Base-by-base conservation (phyloP, 2,113 vertebrate species). In the Ancistrus triradiatus region DNA sequence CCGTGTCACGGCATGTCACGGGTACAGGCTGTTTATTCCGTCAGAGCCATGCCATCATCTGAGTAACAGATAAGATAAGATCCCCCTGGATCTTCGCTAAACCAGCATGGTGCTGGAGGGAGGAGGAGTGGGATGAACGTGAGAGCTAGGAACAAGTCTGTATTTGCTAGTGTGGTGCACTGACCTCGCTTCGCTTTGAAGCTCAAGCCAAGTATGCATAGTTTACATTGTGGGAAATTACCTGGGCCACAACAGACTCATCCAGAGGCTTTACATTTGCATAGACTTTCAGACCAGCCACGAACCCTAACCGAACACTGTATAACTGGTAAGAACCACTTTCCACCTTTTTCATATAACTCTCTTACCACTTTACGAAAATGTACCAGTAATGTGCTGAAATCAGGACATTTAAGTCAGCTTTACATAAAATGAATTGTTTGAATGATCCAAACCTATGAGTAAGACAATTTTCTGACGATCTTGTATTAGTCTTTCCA, bases 191-290 rank as follows among this genome's bases (percentile, higher is more conserved):
- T 56, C 55, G 71, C 81, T 87, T 87, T 89, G 84, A 88, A 85
- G 81, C 55, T 35, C 0, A 6, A 52, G 79, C 84, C 81, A 89
- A 76, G 73, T 79, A 84, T 85, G 81, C 79, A 80, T 72, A 75
- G 75, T 78, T 82, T 78, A 75, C 79, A 77, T 70, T 72, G 68
- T 75, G 80, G 80, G 81, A 84, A 86, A 83, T 80, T 76, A 85
- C 83, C 82, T 80, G 68, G 69, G 72, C 70, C 65, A 69, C 63
- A 55, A 72, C 55, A 53, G 61, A 66, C 64, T 51, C 61, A 77
- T 77, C 64, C 75, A 73, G 44, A 62, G 63, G 40, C 43, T 46
- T 74, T 66, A 22, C 72, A 69, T 72, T 77, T 73, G 70, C 43
- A 69, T 31, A 22, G 2, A 53, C 44, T 48, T 62, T 37, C 35